Conservation (phyloP, 35 echinoderm and acorn worm genomes). For the Patiria miniata region DNA sequence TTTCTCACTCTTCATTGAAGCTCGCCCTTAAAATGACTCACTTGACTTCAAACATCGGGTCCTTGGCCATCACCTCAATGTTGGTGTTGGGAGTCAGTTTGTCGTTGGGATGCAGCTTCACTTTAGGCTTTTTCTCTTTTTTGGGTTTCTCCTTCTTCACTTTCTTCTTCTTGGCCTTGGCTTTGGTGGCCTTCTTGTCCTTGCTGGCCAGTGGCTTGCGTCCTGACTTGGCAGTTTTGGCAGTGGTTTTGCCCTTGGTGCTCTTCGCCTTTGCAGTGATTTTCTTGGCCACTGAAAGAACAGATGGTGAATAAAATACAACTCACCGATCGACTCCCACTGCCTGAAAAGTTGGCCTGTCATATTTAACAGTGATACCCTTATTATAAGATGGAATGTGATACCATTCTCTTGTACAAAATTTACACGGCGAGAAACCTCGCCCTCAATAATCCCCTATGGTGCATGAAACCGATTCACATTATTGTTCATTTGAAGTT, state of each 20-base stretch:
- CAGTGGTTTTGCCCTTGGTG: not conserved
- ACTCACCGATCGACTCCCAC: too few relatives aligned
- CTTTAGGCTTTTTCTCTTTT: slow-evolving; percentile 44
- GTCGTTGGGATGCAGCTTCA: slow-evolving; percentile 64
- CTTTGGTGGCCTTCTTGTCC: not conserved
- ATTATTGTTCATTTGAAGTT: too few relatives aligned
- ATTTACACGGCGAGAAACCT: too few relatives aligned
- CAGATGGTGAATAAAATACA: not conserved
- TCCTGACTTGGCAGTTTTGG: slow-evolving; percentile 17
- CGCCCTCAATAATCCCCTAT: too few relatives aligned
- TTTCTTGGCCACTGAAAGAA: slow-evolving; percentile 33
- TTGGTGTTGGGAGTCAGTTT: slow-evolving; percentile 60
- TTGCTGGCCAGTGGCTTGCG: not conserved
- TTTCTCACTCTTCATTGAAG: too few relatives aligned
- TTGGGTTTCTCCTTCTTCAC: slow-evolving; percentile 47
- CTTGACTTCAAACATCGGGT: slow-evolving; percentile 87
- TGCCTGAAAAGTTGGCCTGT: too few relatives aligned
- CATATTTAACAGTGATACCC: too few relatives aligned
- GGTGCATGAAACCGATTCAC: too few relatives aligned
- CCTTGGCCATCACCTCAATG: slow-evolving; percentile 78
- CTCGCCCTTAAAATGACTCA: slow-evolving; percentile 39
- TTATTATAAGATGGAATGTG: too few relatives aligned
- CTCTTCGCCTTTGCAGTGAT: slow-evolving; percentile 22
- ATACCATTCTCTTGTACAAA: too few relatives aligned
- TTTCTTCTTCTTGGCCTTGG: slow-evolving; percentile 18